Base-by-base conservation (phyloP, 2,113 vertebrate genomes). In the Brachyhypopomus occidentalis region DNA sequence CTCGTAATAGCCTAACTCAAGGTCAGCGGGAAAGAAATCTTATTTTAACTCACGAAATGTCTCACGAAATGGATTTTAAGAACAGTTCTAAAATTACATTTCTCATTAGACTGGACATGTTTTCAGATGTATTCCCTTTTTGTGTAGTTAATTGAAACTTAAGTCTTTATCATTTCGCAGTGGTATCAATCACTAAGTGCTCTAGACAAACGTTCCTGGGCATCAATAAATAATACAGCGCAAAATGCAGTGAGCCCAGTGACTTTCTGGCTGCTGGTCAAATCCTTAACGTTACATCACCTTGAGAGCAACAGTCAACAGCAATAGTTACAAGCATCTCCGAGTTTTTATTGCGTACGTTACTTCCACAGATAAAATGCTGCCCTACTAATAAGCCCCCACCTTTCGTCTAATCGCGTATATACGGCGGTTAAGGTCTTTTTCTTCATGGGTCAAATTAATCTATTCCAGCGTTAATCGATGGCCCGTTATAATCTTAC, bases 151-250 rank as follows among this genome's bases (percentile, higher is more conserved):
- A 55, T 55, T 12, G 58, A 48, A 55, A 80, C 30, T 30, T 30
- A 3, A 55, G 70, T 52, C 12, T 52, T 52, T 73, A 41, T 80
- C 8, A 73, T 73, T 63, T 73, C 38, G 20, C 60, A 38, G 63
- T 70, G 59, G 7, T 64, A 80, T 80, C 41, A 59, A 80, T 30
- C 59, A 55, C 38, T 80, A 73, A 80, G 78, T 80, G 78, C 78
- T 64, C 41, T 16, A 23, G 70, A 73, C 45, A 60, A 45, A 73
- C 55, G 25, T 48, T 64, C 59, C 52, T 45, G 48, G 59, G 14
- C 70, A 80, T 80, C 70, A 80, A 80, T 80, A 80, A 80, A 52
- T 41, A 64, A 71, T 80, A 73, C 70, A 80, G 38, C 58, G 34
- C 69, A 36, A 62, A 64, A n/a, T 73, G 59, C 27, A 73, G 34